These are phyloP conservation scores for Onchidella celtica DNA, from an alignment of 2,888 invertebrate genomes.

Conservation along the genomic window DNA sequence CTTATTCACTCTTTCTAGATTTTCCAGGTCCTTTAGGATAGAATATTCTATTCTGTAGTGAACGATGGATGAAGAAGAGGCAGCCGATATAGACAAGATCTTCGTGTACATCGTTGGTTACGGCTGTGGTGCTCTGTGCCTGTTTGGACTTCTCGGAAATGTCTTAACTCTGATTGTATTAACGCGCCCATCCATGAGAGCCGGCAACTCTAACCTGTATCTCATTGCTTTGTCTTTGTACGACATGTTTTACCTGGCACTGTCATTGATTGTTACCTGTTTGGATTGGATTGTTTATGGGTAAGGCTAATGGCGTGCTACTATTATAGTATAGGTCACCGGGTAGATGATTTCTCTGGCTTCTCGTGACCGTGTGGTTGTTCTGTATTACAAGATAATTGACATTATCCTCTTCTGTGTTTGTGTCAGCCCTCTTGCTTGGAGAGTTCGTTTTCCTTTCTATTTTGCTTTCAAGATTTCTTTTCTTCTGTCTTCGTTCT, in stretches of 20 bases:
- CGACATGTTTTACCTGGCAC: constrained; percentile 2
- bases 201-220: constrained; percentile 26
- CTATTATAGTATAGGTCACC: background rate
- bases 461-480: too few species aligned
- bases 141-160: background rate
- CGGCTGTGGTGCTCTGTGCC: background rate
- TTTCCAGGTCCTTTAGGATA: too few species aligned
- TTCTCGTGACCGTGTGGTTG: too few species aligned
- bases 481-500: too few species aligned
- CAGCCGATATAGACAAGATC: background rate
- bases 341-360: too few species aligned
- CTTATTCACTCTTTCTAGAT: too few species aligned
- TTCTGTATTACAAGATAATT: too few species aligned
- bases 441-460: too few species aligned
- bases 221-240: constrained; percentile 11
- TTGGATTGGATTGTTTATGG: constrained; percentile 25
- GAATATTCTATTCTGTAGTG: too few species aligned
- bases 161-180: background rate
- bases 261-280: background rate
- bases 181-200: background rate
- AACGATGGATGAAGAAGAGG: background rate
- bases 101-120: background rate
- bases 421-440: too few species aligned
- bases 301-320: background rate
- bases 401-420: too few species aligned